Evolutionary conservation across 2,797 vertebrate genomes (phyloP).

Genomic region (Gadopsis bispinosus): DNA sequence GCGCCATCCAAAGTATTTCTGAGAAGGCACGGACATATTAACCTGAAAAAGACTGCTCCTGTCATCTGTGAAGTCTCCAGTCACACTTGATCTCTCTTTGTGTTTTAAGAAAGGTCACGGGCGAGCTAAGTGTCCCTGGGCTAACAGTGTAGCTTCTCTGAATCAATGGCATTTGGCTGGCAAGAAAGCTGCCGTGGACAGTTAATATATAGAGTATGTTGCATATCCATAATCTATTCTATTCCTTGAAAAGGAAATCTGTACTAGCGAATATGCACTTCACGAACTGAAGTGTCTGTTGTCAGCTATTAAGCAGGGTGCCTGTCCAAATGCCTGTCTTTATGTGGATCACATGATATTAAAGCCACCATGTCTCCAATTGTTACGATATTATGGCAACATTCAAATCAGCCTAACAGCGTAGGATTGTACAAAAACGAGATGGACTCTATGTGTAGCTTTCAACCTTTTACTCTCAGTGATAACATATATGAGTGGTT

Average conservation of each 20-base stretch:
- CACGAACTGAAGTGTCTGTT: background rate
- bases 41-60: constrained; percentile 58
- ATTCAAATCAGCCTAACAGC: background rate
- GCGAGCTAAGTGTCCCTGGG: constrained; percentile 25
- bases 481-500: background rate
- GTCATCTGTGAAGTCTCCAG: constrained; percentile 37
- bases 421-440: background rate
- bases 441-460: background rate
- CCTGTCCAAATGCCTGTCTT: background rate
- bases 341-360: background rate
- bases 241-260: background rate
- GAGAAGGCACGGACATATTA: constrained; percentile 34
- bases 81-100: constrained; percentile 13
- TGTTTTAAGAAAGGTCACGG: constrained; percentile 47
- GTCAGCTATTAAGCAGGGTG: background rate
- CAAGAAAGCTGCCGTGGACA: background rate
- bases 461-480: background rate
- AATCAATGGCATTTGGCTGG: constrained; percentile 23
- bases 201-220: background rate
- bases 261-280: background rate
- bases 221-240: background rate
- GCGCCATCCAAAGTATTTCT: constrained; percentile 35
- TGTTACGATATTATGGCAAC: background rate
- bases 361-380: background rate
- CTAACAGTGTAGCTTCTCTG: constrained; percentile 18